Evolutionary conservation across 2,113 vertebrate genomes (phyloP).

Genomic region (Austrofundulus limnaeus): DNA sequence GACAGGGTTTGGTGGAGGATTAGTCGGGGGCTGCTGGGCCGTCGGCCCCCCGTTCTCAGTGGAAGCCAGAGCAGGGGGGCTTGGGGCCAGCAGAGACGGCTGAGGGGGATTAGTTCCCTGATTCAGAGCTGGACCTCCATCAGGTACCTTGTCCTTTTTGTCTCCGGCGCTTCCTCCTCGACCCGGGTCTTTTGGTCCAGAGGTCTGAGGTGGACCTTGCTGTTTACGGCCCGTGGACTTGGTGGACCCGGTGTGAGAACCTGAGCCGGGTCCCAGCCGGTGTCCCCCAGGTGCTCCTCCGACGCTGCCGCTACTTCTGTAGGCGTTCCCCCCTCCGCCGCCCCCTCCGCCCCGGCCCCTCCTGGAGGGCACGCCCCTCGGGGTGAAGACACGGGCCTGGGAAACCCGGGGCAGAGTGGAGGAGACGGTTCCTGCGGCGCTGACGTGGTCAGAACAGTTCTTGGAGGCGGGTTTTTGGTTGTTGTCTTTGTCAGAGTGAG

Average conservation of each 20-base stretch:
- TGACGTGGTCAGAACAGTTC: slow-evolving; percentile 64
- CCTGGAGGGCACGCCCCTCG: slow-evolving; percentile 88
- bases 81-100: slow-evolving; percentile 25
- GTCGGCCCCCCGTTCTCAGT: slow-evolving; percentile 69
- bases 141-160: slow-evolving; percentile 77
- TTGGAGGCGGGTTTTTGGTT: slow-evolving; percentile 70
- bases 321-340: slow-evolving; percentile 71
- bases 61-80: slow-evolving; percentile 43
- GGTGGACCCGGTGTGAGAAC: slow-evolving; percentile 69
- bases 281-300: slow-evolving; percentile 70
- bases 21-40: slow-evolving; percentile 52
- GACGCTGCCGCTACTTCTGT: slow-evolving; percentile 63
- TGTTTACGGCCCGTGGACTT: slow-evolving; percentile 75
- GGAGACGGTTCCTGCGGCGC: slow-evolving; percentile 34
- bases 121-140: slow-evolving; percentile 63
- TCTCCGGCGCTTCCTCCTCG: slow-evolving; percentile 63
- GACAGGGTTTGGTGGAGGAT: slow-evolving; percentile 59
- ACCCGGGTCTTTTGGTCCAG: slow-evolving; percentile 68
- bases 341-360: slow-evolving; percentile 84
- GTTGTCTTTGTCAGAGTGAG: slow-evolving; percentile 88
- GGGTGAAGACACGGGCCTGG: slow-evolving; percentile 89
- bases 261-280: slow-evolving; percentile 63
- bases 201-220: slow-evolving; percentile 58
- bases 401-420: slow-evolving; percentile 68
- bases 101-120: slow-evolving; percentile 65